These are phyloP conservation scores for Polymixis flavicincta DNA, from an alignment of 2,888 invertebrate species.

Conservation along the genomic window DNA sequence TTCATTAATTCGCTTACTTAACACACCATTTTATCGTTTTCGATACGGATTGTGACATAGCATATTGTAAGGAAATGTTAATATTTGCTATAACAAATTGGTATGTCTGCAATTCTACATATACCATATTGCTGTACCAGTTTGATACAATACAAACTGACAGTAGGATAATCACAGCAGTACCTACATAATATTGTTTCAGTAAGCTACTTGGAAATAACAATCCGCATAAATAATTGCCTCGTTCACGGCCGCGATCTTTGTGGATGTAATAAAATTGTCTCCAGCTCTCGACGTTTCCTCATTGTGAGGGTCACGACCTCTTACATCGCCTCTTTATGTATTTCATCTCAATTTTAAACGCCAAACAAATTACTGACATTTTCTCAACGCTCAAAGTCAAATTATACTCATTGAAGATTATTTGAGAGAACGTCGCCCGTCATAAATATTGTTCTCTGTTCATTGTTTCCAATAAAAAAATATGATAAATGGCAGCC, in stretches of 20 bases:
- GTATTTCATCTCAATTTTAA: constrained; percentile 64
- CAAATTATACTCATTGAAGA: constrained; percentile 65
- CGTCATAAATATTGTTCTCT: constrained; percentile 69
- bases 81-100: constrained; percentile 42
- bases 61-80: constrained; percentile 50
- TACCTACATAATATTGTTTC: constrained; percentile 33
- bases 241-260: constrained; percentile 62
- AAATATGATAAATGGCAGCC: constrained; percentile 82
- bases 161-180: constrained; percentile 38
- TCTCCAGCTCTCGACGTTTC: constrained; percentile 61
- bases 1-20: constrained; percentile 78
- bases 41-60: constrained; percentile 63
- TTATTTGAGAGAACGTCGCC: constrained; percentile 64
- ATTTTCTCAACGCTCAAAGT: constrained; percentile 58
- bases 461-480: constrained; percentile 81
- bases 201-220: constrained; percentile 46
- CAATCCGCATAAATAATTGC: constrained; percentile 59
- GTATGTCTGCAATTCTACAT: constrained; percentile 21
- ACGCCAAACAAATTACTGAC: constrained; percentile 57
- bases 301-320: constrained; percentile 65
- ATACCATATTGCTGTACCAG: constrained; percentile 18
- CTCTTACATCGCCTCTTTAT: constrained; percentile 61
- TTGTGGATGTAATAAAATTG: constrained; percentile 63
- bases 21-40: constrained; percentile 69
- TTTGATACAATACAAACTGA: constrained; percentile 29